Percentiles rank a stretch among this genome's conserved stretches.
phyloP scores from a whole-genome alignment of 2,113 vertebrate genomes.

The Ovis aries region ARS-UI_Ramb_v3.0 NC_056068.1:8796001-8796500 shows the following conservation, averaged over 20 bases:
- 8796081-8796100: neutral
- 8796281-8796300: neutral
- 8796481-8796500: neutral
- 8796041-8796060: neutral
- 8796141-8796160: neutral
- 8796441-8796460: neutral
- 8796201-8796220: neutral
- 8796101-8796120: rapidly evolving
- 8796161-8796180: neutral
- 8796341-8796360: neutral
- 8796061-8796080: neutral
- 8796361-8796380: neutral
- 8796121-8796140: neutral
- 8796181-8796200: neutral
- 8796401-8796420: neutral
- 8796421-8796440: neutral
- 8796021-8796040: neutral
- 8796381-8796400: neutral
- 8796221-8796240: neutral
- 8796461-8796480: neutral
- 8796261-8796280: neutral
- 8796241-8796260: neutral
- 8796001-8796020: neutral
- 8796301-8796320: neutral
- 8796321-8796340: neutral